Evolutionary conservation across 2,797 vertebrate genomes (phyloP).

Genomic region (Kryptopterus vitreolus): DNA sequence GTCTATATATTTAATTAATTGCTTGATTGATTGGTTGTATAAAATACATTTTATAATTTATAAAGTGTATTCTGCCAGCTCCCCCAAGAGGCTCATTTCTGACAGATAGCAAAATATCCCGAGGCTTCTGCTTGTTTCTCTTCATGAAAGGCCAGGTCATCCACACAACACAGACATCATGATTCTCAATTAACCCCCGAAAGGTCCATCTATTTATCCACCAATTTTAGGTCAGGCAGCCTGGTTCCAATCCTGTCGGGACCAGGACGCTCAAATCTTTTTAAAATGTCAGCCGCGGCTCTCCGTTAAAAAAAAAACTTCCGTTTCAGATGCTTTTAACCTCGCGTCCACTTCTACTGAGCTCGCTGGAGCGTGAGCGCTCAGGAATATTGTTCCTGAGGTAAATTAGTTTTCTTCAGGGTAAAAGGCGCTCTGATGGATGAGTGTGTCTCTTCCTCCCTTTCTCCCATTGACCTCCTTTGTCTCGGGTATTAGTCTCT

Average conservation of each 20-base stretch:
- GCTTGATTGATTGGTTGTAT: too few relatives aligned
- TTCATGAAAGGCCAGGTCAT: neutral
- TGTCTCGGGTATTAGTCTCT: constrained; percentile 32
- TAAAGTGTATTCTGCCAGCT: neutral
- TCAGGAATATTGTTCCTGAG: constrained; percentile 34
- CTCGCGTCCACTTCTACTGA: neutral
- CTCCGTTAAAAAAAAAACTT: neutral
- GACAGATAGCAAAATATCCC: neutral
- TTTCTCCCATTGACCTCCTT: constrained; percentile 32
- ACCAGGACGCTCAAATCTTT: neutral
- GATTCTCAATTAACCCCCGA: constrained; percentile 4
- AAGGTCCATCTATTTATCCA: constrained; percentile 9
- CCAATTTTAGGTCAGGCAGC: neutral
- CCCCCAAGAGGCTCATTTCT: neutral
- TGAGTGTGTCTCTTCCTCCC: constrained; percentile 37
- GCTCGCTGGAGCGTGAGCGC: constrained; percentile 8
- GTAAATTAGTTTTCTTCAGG: constrained; percentile 37
- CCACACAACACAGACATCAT: neutral
- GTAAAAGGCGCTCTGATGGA: constrained; percentile 36
- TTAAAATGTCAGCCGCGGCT: constrained; percentile 16
- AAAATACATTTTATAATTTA: too few relatives aligned
- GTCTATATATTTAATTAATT: too few relatives aligned
- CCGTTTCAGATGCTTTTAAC: constrained; percentile 14
- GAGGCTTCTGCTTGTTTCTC: neutral
- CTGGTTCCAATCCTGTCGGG: neutral